Evolutionary conservation across 1,140 invertebrate genomes (phyloP).

Genomic region (Bombyx mandarina): DNA sequence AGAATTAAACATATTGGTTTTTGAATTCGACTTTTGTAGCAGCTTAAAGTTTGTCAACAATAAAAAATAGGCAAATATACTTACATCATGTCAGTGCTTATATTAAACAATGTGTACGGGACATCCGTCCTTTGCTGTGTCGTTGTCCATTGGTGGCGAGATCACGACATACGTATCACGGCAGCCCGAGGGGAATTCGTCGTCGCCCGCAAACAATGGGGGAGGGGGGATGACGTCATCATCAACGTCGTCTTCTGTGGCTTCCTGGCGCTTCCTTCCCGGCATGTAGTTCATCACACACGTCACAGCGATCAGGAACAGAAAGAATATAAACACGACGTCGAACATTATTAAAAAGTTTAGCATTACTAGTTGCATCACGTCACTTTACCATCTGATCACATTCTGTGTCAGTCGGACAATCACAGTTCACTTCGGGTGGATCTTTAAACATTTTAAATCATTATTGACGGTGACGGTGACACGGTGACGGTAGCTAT

Average conservation of each 20-base stretch:
- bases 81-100: constrained; percentile 54
- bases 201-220: constrained; percentile 52
- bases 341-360: constrained; percentile 90
- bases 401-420: constrained; percentile 34
- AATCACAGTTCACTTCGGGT: not conserved
- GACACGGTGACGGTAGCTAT: not conserved
- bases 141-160: constrained; percentile 50
- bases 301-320: constrained; percentile 85
- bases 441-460: not conserved
- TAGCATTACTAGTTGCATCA: constrained; percentile 86
- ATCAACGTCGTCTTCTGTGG: constrained; percentile 49
- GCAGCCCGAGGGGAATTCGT: constrained; percentile 27
- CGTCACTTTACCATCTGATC: constrained; percentile 34
- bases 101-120: constrained; percentile 67
- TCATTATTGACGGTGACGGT: not conserved
- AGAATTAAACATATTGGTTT: no score
- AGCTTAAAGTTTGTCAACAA: no score
- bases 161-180: constrained; percentile 65
- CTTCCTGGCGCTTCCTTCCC: constrained; percentile 39
- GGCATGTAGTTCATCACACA: constrained; percentile 86
- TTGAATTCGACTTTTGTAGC: no score
- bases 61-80: constrained; percentile 5
- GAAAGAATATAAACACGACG: constrained; percentile 87
- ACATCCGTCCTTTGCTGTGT: constrained; percentile 52
- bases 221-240: constrained; percentile 67